These are phyloP conservation scores for Nephrotoma flavescens DNA, from an alignment of 2,888 invertebrate genomes.

Conservation along the genomic window DNA sequence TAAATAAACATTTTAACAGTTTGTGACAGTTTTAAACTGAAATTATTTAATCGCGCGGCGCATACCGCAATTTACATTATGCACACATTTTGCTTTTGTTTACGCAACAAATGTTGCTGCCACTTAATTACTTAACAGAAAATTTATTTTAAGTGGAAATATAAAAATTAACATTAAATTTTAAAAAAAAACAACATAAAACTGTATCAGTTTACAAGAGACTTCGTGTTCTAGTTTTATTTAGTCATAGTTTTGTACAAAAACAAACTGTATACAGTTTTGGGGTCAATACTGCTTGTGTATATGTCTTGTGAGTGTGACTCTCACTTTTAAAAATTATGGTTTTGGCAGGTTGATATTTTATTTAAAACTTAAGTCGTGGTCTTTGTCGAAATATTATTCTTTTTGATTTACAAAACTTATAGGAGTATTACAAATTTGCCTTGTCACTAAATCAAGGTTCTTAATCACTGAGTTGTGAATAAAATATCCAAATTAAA, in stretches of 20 bases:
- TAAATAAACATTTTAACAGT: neutral
- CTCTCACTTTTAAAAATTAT: neutral
- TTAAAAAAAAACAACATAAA: neutral
- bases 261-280: neutral
- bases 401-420: too few relatives aligned
- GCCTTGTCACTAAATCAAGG: too few relatives aligned
- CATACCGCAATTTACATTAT: neutral
- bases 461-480: too few relatives aligned
- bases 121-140: neutral
- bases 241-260: neutral
- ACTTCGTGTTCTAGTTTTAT: neutral
- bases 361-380: neutral
- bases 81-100: neutral
- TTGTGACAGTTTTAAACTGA: neutral
- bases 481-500: too few relatives aligned
- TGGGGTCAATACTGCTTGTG: neutral
- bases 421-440: too few relatives aligned
- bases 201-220: neutral
- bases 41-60: neutral
- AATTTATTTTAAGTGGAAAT: neutral
- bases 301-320: neutral
- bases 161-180: neutral
- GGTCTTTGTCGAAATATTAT: neutral
- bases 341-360: neutral
- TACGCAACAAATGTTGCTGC: neutral